Conservation (phyloP, 2,797 vertebrate genomes). For the Alosa sapidissima region DNA sequence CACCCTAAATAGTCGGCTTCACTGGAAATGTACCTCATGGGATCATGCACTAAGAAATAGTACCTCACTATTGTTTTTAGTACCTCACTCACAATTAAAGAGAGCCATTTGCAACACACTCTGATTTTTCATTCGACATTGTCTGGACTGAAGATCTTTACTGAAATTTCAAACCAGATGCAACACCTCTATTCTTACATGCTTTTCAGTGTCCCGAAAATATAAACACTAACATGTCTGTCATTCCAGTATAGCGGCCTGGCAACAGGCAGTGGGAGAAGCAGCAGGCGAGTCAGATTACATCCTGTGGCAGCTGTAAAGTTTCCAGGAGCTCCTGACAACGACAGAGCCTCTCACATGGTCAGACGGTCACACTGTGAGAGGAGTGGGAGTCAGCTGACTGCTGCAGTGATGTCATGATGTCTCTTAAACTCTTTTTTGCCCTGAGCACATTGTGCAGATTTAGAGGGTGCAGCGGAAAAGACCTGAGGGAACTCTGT, state of each 20-base stretch:
- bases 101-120: not conserved
- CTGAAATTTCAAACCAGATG: constrained; percentile 4
- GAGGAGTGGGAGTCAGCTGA: constrained; percentile 58
- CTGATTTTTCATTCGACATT: not conserved
- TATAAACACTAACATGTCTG: not conserved
- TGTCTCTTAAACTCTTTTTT: constrained; percentile 41
- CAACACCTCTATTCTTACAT: not conserved
- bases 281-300: constrained; percentile 24
- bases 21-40: constrained; percentile 31
- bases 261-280: not conserved
- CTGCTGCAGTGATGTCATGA: constrained; percentile 54
- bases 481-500: not conserved
- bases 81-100: not conserved
- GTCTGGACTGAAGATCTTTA: not conserved
- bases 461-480: not conserved
- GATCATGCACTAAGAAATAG: not conserved
- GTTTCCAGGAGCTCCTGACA: constrained; percentile 42
- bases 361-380: constrained; percentile 49
- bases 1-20: constrained; percentile 66
- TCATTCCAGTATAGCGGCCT: not conserved
- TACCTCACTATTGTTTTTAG: not conserved
- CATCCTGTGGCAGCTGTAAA: constrained; percentile 30
- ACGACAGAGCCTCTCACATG: constrained; percentile 33
- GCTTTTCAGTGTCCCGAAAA: not conserved
- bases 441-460: not conserved